These are phyloP conservation scores for Carpatolechia fugitivella DNA, from an alignment of 2,888 invertebrate genomes.

Conservation along the genomic window DNA sequence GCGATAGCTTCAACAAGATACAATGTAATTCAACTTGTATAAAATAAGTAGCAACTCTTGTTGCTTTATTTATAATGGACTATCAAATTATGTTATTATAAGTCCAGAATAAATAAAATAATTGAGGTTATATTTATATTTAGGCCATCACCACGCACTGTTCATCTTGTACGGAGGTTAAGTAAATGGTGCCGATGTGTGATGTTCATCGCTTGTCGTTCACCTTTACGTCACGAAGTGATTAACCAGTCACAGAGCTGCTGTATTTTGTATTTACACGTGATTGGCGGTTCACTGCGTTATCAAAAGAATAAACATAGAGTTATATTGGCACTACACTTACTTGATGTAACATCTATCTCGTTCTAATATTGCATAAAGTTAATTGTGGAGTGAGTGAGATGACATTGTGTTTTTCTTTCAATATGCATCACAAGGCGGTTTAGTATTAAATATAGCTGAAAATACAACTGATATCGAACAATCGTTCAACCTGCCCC, in stretches of 20 bases:
- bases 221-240: neutral
- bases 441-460: neutral
- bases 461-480: neutral
- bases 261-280: neutral
- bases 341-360: neutral
- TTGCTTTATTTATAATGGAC: neutral
- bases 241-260: neutral
- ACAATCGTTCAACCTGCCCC: too few species aligned
- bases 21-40: neutral
- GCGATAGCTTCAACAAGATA: neutral
- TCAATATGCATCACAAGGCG: slow-evolving; percentile 7
- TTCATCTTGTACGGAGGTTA: neutral
- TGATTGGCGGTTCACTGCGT: too few species aligned
- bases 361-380: neutral
- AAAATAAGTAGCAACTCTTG: neutral
- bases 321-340: too few species aligned
- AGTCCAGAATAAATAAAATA: neutral
- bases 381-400: slow-evolving; percentile 14
- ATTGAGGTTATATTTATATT: neutral
- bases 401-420: neutral
- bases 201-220: neutral
- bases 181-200: neutral
- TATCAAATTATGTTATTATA: neutral
- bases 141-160: neutral
- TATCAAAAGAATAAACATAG: too few species aligned